Evolutionary conservation across 2,797 vertebrate genomes (phyloP).

Genomic region (Peromyscus attwateri): DNA sequence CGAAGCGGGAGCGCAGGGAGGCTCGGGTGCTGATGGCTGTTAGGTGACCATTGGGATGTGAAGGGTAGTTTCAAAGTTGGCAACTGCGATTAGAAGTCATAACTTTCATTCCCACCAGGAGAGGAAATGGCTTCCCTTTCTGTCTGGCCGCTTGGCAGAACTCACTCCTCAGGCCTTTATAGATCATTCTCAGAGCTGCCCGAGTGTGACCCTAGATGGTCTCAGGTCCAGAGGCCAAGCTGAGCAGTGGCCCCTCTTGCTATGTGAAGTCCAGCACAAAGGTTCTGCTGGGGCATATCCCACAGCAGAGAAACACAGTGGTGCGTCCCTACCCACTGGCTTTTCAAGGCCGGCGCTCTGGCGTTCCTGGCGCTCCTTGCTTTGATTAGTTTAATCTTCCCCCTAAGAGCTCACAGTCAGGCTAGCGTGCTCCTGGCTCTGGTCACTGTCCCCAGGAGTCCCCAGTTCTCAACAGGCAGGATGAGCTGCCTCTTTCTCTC

Average conservation of each 20-base stretch:
- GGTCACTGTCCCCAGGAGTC: fast-evolving
- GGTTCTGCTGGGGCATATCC: not conserved
- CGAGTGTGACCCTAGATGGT: fast-evolving
- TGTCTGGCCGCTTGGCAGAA: not conserved
- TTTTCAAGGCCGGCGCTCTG: fast-evolving
- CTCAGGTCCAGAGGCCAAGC: fast-evolving
- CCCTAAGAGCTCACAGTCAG: fast-evolving
- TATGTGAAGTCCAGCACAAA: not conserved
- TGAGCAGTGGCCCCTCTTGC: fast-evolving
- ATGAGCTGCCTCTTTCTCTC: not conserved
- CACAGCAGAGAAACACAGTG: not conserved
- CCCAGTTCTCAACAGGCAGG: fast-evolving
- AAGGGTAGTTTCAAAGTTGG: constrained; percentile 90
- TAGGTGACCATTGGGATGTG: constrained; percentile 91
- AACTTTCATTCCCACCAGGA: constrained; percentile 56
- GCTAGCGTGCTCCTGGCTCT: not conserved
- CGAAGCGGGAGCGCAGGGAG: constrained; percentile 79
- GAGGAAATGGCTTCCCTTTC: constrained; percentile 42
- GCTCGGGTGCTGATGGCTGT: constrained; percentile 87
- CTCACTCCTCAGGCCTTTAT: fast-evolving
- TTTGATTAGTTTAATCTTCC: not conserved
- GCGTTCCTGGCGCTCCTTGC: fast-evolving
- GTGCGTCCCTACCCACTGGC: fast-evolving
- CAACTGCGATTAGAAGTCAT: constrained; percentile 84
- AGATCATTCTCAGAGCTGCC: not conserved